Conservation (phyloP, 2,113 vertebrate species). For the Callipepla californica region DNA sequence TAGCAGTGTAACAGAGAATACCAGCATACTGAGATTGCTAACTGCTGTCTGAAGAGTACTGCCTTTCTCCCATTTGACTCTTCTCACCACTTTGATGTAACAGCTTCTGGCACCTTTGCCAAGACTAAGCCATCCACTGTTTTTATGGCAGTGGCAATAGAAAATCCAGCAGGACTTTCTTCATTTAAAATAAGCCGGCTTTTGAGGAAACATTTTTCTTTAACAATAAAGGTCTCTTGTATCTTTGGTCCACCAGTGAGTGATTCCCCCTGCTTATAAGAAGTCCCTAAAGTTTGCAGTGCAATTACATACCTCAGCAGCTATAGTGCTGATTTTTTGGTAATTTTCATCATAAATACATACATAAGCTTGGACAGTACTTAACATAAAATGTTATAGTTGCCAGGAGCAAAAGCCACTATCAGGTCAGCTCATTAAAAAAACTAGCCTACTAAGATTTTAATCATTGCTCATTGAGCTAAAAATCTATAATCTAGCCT, state of each 20-base stretch:
- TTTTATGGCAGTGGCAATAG: rapidly evolving
- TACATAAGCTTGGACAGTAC: neutral
- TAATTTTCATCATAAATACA: neutral
- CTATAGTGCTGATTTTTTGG: neutral
- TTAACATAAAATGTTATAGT: neutral
- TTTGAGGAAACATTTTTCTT: neutral
- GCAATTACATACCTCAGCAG: neutral
- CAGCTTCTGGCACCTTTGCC: neutral
- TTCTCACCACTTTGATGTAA: neutral
- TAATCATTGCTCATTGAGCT: neutral
- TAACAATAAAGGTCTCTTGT: neutral
- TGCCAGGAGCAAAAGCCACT: neutral
- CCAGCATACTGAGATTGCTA: neutral
- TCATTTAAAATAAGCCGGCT: neutral
- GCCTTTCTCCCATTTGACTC: neutral
- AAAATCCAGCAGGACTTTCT: neutral
- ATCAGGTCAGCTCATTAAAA: neutral
- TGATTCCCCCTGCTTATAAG: neutral
- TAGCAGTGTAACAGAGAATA: neutral
- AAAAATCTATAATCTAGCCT: neutral
- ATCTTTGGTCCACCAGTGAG: neutral
- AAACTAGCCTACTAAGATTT: neutral
- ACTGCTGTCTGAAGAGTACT: neutral
- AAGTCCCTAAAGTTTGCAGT: neutral
- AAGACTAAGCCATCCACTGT: neutral